Base-by-base conservation (phyloP, 2,797 vertebrate species). In the Falco novaeseelandiae region DNA sequence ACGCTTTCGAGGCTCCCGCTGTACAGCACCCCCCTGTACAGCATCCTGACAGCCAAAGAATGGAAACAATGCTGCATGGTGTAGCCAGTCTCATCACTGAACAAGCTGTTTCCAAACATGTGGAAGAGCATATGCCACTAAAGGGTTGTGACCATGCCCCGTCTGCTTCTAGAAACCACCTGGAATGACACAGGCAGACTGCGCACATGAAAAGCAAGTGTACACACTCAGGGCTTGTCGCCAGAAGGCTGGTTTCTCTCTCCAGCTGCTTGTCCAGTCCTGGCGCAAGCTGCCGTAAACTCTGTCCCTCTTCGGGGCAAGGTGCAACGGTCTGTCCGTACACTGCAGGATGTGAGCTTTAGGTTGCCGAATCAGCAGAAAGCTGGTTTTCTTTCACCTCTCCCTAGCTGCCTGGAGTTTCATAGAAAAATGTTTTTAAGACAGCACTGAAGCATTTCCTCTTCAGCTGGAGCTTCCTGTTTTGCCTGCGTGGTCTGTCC, bases 391-490 rank as follows among this genome's bases (percentile, higher is more conserved):
- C 49, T 69, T 73, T 63, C 57, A 49, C 48, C 70, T 76, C 57
- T 73, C 57, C 49, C 16, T n/a, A 77, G 65, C 44, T 87, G 61
- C 57, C 19, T 15, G 29, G 11, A 61, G 42, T 54, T 87, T 44
- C 63, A 32, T 1, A 61, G 44, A 49, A 59, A 76, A 73, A 72
- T 25, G 59, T 49, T 91, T 90, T 81, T 20, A 76, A 80, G 80
- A 57, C 9, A 52, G 46, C 54, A 49, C 22, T 65, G 29, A 73
- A 92, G 44, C 38, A 63, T 62, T 94, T 97, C 83, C 49, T 90
- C 88, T 79, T 79, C 32, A 52, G 57, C 74, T 12, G 6, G 84
- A 86, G 71, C 90, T 97, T 98, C 98, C 98, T 97, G 95, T 95
- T 97, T 97, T 94, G 87, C 92, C 89, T 76, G 36, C 6, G 10